Base-by-base conservation (phyloP, 2,113 vertebrate genomes). In the Fregetta grallaria region DNA sequence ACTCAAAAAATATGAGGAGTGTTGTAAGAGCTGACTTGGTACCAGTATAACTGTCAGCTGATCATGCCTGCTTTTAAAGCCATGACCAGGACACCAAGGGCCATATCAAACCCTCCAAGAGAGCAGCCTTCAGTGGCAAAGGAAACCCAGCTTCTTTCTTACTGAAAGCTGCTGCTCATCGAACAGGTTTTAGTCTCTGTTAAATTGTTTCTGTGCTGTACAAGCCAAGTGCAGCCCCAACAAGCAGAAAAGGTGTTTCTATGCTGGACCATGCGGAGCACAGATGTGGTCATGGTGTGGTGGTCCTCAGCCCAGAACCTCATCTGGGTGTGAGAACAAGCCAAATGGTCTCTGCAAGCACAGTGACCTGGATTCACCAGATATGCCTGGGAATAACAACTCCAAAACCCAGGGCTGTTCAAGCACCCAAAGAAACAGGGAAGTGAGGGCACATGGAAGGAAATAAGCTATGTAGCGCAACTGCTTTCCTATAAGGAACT, bases 201-300 rank as follows among this genome's bases (percentile, higher is more conserved):
- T 71, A 42, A 50, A 6, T 32, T 38, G 29, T n/a, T 81, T 45
- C 63, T 58, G 59, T 73, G 58, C 58, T 68, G 59, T 45, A 42
- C 36, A 22, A 53, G 30, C n/a, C 0, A 0, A 52, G 45, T 8
- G 36, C 40, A 58, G 55, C 55, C 49, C 50, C 45, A 7, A 26
- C 1, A 29, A 55, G 82, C 38, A 42, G 49, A 82, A 30, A 53
- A 36, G 53, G 22, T 22, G 59, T 21, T 83, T 63, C 47, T 79
- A 36, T 42, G 55, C 65, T 38, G 40, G n/a, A 36, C 63, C 30
- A 1, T 16, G 34, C 1, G 2, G 40, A 61, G 67, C 3, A 3
- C 47, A 59, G 38, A 11, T 2, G 1, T 42, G 27, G 15, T 49
- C 45, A 3, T 38, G 63, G 27, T 27, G 40, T 66, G 68, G 30